Conservation (phyloP, 2,797 vertebrate genomes). For the Podargus strigoides region DNA sequence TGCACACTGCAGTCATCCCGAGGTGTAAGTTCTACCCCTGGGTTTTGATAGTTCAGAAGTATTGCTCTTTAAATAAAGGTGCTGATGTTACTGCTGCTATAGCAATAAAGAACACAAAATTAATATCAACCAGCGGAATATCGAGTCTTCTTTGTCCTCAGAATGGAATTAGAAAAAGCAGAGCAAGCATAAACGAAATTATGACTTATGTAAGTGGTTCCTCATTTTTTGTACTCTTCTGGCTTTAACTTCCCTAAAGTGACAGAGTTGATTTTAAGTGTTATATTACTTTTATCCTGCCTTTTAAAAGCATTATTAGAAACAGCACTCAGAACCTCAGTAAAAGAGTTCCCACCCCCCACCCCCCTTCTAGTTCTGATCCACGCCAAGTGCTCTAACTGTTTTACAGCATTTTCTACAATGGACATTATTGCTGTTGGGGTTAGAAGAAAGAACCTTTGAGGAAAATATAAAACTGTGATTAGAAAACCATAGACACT, state of each 20-base stretch:
- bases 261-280: neutral
- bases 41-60: conserved; percentile 14
- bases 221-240: conserved; percentile 15
- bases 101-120: conserved; percentile 24
- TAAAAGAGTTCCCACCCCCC: neutral
- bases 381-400: neutral
- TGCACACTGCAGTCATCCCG: neutral
- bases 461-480: neutral
- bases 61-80: neutral
- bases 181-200: conserved; percentile 57
- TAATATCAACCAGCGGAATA: neutral
- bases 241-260: conserved; percentile 36
- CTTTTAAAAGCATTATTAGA: neutral
- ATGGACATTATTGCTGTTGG: neutral
- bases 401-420: neutral
- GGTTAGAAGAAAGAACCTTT: neutral
- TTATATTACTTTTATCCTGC: neutral
- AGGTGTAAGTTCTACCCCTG: conserved; percentile 51
- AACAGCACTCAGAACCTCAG: neutral
- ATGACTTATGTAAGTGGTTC: conserved; percentile 44
- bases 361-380: neutral
- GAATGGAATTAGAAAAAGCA: conserved; percentile 51
- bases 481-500: conserved; percentile 22
- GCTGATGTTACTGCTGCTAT: neutral
- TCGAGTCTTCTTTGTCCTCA: neutral